Evolutionary conservation across 1,140 invertebrate genomes (phyloP).

Genomic region (Ceratina calcarata): DNA sequence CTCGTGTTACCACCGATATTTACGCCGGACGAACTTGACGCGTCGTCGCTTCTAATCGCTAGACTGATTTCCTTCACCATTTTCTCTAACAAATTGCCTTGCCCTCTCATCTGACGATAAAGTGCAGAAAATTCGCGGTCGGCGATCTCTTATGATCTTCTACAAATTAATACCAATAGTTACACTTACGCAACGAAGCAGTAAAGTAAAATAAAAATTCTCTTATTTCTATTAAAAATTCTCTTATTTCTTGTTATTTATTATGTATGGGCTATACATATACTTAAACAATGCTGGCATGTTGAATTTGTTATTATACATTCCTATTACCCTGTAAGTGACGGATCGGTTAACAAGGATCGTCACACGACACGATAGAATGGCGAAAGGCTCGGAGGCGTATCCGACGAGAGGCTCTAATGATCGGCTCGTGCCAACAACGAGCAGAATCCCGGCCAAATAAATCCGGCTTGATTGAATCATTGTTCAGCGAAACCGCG

Average conservation of each 20-base stretch:
- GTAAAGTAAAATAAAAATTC: no score
- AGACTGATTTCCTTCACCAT: not conserved
- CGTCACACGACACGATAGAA: not conserved
- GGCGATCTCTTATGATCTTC: not conserved
- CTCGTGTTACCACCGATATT: constrained; percentile 51
- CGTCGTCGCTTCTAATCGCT: constrained; percentile 33
- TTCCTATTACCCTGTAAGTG: no score
- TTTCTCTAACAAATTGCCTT: not conserved
- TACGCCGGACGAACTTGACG: constrained; percentile 46
- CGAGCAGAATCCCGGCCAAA: constrained; percentile 58
- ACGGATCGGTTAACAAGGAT: constrained; percentile 24
- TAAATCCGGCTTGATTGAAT: constrained; percentile 77
- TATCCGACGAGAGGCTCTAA: constrained; percentile 64
- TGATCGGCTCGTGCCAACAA: constrained; percentile 66
- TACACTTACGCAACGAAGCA: no score
- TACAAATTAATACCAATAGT: no score
- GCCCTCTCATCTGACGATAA: not conserved
- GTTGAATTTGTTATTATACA: no score
- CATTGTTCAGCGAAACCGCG: constrained; percentile 73
- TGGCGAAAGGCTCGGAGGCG: constrained; percentile 61
- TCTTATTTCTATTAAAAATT: no score
- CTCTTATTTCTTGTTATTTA: no score
- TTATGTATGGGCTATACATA: no score
- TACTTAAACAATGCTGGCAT: no score
- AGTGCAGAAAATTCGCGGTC: not conserved